Conservation (phyloP, 2,797 vertebrate species). For the Petrocephalus schoutedeni region DNA sequence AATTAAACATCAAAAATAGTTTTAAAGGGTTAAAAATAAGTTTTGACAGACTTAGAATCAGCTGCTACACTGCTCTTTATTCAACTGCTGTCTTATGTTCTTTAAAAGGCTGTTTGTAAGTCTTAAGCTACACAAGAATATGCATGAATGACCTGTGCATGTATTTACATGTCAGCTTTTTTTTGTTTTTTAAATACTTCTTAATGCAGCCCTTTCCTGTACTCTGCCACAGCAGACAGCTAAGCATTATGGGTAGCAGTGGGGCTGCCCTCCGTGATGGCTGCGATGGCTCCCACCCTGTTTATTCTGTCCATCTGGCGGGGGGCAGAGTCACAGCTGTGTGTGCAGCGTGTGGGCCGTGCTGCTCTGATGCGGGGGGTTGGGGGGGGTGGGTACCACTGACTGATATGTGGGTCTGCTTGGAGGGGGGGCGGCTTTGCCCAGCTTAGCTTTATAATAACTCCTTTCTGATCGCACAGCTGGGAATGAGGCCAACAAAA, state of each 20-base stretch:
- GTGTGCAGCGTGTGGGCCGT: conserved; percentile 43
- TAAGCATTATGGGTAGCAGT: neutral
- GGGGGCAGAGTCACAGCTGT: conserved; percentile 17
- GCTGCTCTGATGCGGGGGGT: conserved; percentile 46
- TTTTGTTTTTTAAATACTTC: neutral
- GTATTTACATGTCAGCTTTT: neutral
- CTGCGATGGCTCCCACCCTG: neutral
- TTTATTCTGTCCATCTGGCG: neutral
- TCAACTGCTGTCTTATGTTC: neutral
- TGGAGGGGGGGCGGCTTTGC: conserved; percentile 41
- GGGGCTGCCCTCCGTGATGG: no score
- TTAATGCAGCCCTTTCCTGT: neutral
- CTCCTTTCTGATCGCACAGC: conserved; percentile 6
- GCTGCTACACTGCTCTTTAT: neutral
- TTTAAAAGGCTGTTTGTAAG: neutral
- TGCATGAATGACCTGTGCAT: neutral
- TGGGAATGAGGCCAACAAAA: conserved; percentile 21
- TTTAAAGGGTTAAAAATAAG: neutral
- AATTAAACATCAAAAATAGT: neutral
- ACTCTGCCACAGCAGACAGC: neutral
- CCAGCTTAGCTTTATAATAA: conserved; percentile 48
- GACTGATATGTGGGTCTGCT: conserved; percentile 60
- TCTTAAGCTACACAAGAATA: neutral
- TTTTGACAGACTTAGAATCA: neutral
- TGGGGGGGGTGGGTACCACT: conserved; percentile 43